A percentile compares a stretch with the other conserved stretches of the same genome.
phyloP scores from a whole-genome alignment of 2,113 vertebrate genomes.

The Anguilla rostrata region DNA sequence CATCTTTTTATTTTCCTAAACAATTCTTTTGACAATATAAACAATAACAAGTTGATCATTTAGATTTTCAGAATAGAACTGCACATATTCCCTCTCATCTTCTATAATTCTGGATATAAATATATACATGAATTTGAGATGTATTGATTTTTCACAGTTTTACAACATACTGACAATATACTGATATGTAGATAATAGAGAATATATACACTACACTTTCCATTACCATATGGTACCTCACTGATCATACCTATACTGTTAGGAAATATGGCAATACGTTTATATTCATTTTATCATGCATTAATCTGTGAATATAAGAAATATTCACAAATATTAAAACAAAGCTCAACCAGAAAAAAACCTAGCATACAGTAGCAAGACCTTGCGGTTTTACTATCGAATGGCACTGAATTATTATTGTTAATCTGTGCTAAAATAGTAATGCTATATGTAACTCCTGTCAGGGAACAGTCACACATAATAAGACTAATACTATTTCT shows the following conservation, averaged over 20 bases:
- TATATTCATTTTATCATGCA: not conserved
- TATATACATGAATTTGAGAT: not conserved
- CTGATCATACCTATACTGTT: not conserved
- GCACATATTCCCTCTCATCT: not conserved
- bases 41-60: not conserved
- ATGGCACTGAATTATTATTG: not conserved
- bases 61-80: not conserved
- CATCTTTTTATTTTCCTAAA: not conserved
- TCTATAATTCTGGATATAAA: not conserved
- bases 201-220: slow-evolving; percentile 9
- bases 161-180: not conserved
- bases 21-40: not conserved
- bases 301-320: not conserved
- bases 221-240: not conserved
- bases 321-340: not conserved
- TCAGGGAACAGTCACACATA: not conserved
- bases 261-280: not conserved
- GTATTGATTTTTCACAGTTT: not conserved
- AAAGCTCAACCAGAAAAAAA: not conserved
- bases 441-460: not conserved
- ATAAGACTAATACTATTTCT: not conserved
- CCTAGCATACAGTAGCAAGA: not conserved
- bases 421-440: not conserved
- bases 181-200: not conserved
- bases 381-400: no score